These are phyloP conservation scores for Poeciliopsis paucimaculata DNA, from an alignment of 2,797 vertebrate genomes.

Conservation along the genomic window DNA sequence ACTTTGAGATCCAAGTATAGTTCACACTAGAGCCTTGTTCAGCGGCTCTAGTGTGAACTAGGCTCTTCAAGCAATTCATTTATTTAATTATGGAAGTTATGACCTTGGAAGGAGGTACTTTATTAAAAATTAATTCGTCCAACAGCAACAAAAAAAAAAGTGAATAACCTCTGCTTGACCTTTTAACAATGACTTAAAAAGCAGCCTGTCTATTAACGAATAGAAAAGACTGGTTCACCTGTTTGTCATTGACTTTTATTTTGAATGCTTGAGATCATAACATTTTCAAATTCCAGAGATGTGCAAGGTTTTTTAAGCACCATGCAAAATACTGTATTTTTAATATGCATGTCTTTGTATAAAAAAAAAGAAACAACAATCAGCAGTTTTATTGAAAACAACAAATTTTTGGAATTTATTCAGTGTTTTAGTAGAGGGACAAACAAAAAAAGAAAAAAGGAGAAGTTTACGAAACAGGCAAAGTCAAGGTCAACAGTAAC, in stretches of 20 bases:
- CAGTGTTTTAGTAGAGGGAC: slow-evolving; percentile 58
- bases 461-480: slow-evolving; percentile 1
- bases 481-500: slow-evolving; percentile 37
- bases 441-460: slow-evolving; percentile 26
- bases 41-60: too few species aligned
- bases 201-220: neutral
- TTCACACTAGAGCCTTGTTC: neutral
- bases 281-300: slow-evolving; percentile 36
- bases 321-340: slow-evolving; percentile 38
- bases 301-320: slow-evolving; percentile 37
- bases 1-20: neutral
- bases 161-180: too few species aligned
- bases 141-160: neutral
- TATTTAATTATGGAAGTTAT: neutral
- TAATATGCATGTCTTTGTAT: slow-evolving; percentile 20
- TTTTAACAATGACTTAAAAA: neutral
- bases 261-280: slow-evolving; percentile 19
- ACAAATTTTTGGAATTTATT: slow-evolving; percentile 68
- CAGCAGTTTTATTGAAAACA: slow-evolving; percentile 21
- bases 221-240: neutral
- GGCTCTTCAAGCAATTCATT: neutral
- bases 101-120: neutral
- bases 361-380: slow-evolving; percentile 22
- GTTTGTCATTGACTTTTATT: slow-evolving; percentile 44
- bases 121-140: neutral